Conservation (phyloP, 2,888 invertebrate species). For the Lottia scabra region DNA sequence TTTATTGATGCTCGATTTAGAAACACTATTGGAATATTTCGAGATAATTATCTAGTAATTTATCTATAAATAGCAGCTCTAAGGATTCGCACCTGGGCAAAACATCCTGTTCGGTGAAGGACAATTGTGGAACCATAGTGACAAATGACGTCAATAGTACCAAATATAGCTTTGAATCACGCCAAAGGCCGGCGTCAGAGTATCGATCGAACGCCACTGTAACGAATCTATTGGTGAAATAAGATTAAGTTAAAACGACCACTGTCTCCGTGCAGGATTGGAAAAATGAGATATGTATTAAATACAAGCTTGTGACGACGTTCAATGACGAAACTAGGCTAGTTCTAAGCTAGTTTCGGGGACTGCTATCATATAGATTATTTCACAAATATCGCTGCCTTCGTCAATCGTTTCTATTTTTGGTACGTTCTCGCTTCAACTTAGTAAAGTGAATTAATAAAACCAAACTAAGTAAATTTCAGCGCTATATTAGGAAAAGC, state of each 20-base stretch:
- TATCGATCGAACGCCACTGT: neutral
- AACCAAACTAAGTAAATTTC: no score
- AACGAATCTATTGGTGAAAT: neutral
- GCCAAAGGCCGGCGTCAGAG: constrained; percentile 4
- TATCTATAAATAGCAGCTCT: neutral
- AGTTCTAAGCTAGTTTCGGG: neutral
- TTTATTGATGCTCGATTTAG: no score
- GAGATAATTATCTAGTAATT: neutral
- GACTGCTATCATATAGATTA: neutral
- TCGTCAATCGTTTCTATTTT: constrained; percentile 3
- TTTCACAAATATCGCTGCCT: neutral
- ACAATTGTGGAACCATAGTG: neutral
- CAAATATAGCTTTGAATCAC: neutral
- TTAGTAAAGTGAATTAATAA: no score
- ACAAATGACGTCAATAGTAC: constrained; percentile 1
- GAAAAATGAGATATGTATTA: neutral
- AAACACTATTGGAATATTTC: no score
- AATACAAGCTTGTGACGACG: neutral
- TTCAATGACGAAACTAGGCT: neutral
- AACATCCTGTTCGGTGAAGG: constrained; percentile 1
- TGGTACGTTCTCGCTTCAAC: no score
- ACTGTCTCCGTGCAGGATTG: neutral
- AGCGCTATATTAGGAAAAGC: no score
- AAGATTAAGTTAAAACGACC: constrained; percentile 5
- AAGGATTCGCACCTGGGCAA: constrained; percentile 5